Percentiles rank a stretch among this genome's conserved stretches.
These are phyloP conservation scores for Dryocosmus kuriphilus DNA, from an alignment of 2,888 invertebrate genomes.

Conservation along the genomic window DNA sequence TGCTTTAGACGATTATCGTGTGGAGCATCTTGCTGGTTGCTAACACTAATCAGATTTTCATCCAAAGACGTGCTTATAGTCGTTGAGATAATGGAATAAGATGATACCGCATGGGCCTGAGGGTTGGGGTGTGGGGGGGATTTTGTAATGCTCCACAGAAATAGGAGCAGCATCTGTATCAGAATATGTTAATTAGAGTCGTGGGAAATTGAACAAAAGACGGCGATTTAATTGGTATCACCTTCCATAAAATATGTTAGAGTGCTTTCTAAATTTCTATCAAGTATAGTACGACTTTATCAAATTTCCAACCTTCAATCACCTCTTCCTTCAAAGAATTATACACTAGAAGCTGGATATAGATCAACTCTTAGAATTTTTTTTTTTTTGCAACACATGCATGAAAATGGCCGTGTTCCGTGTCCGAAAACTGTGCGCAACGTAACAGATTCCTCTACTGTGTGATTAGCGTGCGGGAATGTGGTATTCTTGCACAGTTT, in stretches of 20 bases:
- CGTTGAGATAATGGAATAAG: slow-evolving; percentile 35
- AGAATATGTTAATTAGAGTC: slow-evolving; percentile 9
- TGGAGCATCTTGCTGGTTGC: slow-evolving; percentile 13
- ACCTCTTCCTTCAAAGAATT: too few relatives aligned
- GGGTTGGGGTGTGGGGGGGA: background rate
- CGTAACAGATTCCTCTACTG: too few relatives aligned
- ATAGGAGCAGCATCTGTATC: slow-evolving; percentile 10
- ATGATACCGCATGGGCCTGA: background rate
- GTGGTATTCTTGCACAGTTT: too few relatives aligned
- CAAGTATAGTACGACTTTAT: background rate
- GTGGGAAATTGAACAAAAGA: background rate
- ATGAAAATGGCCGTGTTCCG: too few relatives aligned
- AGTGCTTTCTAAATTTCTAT: background rate
- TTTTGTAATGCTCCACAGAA: slow-evolving; percentile 18
- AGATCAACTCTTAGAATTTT: too few relatives aligned
- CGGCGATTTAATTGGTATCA: background rate
- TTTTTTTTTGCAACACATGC: too few relatives aligned
- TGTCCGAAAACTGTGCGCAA: too few relatives aligned
- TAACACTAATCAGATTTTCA: slow-evolving; percentile 34
- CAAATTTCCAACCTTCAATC: too few relatives aligned
- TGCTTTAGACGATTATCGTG: slow-evolving; percentile 16
- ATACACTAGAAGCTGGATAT: too few relatives aligned
- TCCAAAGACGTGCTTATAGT: slow-evolving; percentile 10
- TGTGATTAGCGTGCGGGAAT: too few relatives aligned
- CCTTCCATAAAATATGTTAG: background rate